phyloP scores from a whole-genome alignment of 2,797 vertebrate species.

The Acestrorhynchus altus region DNA sequence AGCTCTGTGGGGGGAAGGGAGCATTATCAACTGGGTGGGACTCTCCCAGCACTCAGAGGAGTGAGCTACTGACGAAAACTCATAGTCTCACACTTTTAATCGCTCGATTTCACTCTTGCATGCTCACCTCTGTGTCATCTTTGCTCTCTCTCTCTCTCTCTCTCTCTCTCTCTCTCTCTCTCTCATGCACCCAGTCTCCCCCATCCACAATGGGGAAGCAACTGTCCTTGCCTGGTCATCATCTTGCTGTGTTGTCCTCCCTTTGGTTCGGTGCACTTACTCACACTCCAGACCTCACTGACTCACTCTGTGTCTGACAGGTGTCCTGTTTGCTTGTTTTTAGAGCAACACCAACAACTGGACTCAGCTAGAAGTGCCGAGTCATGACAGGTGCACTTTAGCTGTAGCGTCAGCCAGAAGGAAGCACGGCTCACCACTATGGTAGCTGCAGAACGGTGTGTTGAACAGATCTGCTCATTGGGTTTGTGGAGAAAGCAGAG shows the following conservation, averaged over 20 bases:
- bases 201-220: not conserved
- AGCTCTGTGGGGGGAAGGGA: slow-evolving; percentile 63
- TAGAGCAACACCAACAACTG: slow-evolving; percentile 26
- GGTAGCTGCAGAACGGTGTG: not conserved
- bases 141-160: not conserved
- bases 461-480: not conserved
- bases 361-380: not conserved
- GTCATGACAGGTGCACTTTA: slow-evolving; percentile 34
- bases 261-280: not conserved
- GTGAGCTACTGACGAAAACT: not conserved
- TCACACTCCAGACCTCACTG: not conserved
- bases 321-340: slow-evolving; percentile 19
- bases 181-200: slow-evolving; percentile 46
- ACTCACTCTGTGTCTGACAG: slow-evolving; percentile 21
- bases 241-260: not conserved
- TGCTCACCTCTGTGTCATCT: slow-evolving; percentile 10
- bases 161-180: slow-evolving; percentile 50
- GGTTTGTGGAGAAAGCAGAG: not conserved
- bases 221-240: not conserved
- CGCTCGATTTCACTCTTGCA: no score
- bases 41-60: slow-evolving; percentile 59
- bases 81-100: slow-evolving; percentile 14
- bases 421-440: not conserved
- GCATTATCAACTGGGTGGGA: slow-evolving; percentile 67
- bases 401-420: not conserved